Conservation (phyloP, 2,888 invertebrate species). For the Monopis laevigella region DNA sequence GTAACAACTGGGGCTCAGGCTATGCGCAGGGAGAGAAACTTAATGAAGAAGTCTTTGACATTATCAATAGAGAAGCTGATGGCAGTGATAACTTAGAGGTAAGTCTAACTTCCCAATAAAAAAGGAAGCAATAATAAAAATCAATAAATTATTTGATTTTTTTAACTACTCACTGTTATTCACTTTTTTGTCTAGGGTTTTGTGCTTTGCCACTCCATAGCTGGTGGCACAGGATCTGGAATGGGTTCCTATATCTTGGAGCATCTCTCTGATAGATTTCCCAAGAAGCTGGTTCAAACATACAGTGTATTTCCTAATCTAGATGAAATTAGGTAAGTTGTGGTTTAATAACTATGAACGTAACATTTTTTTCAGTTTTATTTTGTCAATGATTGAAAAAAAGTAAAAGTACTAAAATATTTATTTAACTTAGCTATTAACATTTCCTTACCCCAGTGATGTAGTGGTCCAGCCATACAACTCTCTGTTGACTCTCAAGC, state of each 20-base stretch:
- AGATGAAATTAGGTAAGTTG: slow-evolving; percentile 82
- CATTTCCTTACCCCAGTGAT: slow-evolving; percentile 70
- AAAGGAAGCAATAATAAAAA: background rate
- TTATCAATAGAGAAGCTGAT: slow-evolving; percentile 97
- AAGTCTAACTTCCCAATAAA: slow-evolving; percentile 18
- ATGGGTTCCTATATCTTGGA: slow-evolving; percentile 97
- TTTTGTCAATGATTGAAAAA: background rate
- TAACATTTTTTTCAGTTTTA: too few relatives aligned
- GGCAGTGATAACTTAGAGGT: slow-evolving; percentile 97
- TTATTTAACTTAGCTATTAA: background rate
- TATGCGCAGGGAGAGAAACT: slow-evolving; percentile 92
- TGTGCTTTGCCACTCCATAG: slow-evolving; percentile 98
- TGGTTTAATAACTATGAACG: background rate
- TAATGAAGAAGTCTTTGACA: slow-evolving; percentile 97
- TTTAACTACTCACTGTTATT: background rate
- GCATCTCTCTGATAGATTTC: slow-evolving; percentile 90
- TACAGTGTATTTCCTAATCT: slow-evolving; percentile 99
- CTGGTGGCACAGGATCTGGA: slow-evolving; percentile 98
- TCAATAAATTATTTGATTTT: background rate
- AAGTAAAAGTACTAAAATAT: background rate
- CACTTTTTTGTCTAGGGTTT: slow-evolving; percentile 75
- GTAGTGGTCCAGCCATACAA: slow-evolving; percentile 98
- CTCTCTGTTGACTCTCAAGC: slow-evolving; percentile 91
- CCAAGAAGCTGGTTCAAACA: slow-evolving; percentile 97
- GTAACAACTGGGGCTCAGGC: slow-evolving; percentile 99